phyloP scores from a whole-genome alignment of 2,888 invertebrate genomes.

The Caenorhabditis sp. region DNA sequence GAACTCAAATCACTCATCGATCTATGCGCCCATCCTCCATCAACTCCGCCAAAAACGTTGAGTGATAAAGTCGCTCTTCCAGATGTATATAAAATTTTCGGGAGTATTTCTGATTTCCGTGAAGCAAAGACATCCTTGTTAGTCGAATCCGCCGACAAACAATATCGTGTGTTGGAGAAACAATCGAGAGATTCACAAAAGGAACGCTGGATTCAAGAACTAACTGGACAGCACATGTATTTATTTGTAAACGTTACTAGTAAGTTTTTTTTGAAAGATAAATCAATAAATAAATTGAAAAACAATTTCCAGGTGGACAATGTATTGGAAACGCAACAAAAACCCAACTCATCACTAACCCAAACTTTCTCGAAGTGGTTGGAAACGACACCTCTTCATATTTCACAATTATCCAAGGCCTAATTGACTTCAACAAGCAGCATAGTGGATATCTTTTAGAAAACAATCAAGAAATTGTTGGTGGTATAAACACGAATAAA shows the following conservation, averaged over 20 bases:
- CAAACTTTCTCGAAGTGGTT: conserved; percentile 12
- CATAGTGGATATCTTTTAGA: conserved; percentile 13
- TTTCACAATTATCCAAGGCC: conserved; percentile 10
- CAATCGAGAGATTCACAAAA: conserved; percentile 2
- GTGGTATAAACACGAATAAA: conserved; percentile 16
- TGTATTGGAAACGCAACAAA: conserved; percentile 13
- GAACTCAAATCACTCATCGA: conserved; percentile 3
- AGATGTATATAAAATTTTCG: conserved; percentile 20
- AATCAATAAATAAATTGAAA: background rate
- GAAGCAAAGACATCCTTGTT: conserved; percentile 9
- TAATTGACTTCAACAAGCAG: conserved; percentile 8
- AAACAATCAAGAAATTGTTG: conserved; percentile 14
- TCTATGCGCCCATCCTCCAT: conserved; percentile 16
- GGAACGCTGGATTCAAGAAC: conserved; percentile 21
- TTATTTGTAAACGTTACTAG: conserved; percentile 14
- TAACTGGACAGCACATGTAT: conserved; percentile 1
- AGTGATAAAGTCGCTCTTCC: conserved; percentile 19
- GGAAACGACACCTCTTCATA: conserved; percentile 14
- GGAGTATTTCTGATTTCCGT: conserved; percentile 19
- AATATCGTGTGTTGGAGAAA: conserved; percentile 9
- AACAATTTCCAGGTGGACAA: conserved; percentile 14
- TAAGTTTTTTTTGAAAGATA: conserved; percentile 3
- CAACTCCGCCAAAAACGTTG: conserved; percentile 8
- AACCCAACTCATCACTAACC: conserved; percentile 6
- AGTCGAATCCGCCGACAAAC: conserved; percentile 8